Base-by-base conservation (phyloP, 1,140 invertebrate species). In the Pseudomyrmex dendroicus region DNA sequence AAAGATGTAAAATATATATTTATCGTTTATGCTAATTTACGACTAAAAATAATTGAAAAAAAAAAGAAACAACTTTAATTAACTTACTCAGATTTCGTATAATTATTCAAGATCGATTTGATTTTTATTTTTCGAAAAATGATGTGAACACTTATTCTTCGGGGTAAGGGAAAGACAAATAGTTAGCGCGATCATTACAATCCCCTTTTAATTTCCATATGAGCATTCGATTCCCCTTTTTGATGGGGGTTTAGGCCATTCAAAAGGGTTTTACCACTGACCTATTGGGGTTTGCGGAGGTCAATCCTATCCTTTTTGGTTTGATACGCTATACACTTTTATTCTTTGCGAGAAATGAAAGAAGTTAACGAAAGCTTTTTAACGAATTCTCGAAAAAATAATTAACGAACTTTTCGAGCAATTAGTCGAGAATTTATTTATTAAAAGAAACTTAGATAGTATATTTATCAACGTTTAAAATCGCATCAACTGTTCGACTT, bases 121-220 rank as follows among this genome's bases (percentile, higher is more conserved):
- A 35, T 46, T 8, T 20, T 12, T 46, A n/a, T 59, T 17, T 59
- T 17, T 59, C 17, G 12, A 0, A 48, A 57, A 50, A 44, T 70
- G 10, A 13, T 20, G 12, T 0, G 9, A 22, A 50, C 35, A 50
- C 22, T 50, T 57, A 44, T 13, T 35, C 20, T 59, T 61, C 8
- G 54, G 4, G 4, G 2, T 13, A 15, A 68, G 12, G 64, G 10
- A 68, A 15, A 64, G 15, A 59, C 12, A 46, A 80, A 70, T 80
- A 80, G 76, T 80, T 80, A 56, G 66, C 77, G 50, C 35, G 35
- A 56, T 61, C 56, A 68, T 62, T 57, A 62, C 35, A 87, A 72
- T 56, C 82, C 67, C 61, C 63, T 88, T 88, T 88, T 88, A 89
- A 89, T 89, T 89, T 87, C 84, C 67, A 74, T 84, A 85, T 80